phyloP scores from a whole-genome alignment of 2,797 vertebrate genomes.

The Cetoscarus ocellatus region DNA sequence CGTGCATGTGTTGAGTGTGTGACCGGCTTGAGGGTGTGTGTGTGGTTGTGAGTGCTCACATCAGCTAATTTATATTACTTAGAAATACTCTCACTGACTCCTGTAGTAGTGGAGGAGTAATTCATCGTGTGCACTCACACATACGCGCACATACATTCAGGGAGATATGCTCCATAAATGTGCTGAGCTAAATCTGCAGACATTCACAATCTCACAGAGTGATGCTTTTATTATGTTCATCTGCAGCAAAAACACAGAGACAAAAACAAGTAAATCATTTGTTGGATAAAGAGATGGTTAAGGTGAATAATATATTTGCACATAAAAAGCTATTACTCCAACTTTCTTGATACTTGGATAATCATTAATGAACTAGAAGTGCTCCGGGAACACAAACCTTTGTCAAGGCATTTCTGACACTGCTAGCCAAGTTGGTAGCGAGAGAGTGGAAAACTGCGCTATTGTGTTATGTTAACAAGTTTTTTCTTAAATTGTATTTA shows the following conservation, averaged over 20 bases:
- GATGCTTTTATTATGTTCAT: not conserved
- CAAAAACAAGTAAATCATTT: no score
- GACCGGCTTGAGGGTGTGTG: conserved; percentile 9
- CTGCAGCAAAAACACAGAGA: not conserved
- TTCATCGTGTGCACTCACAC: not conserved
- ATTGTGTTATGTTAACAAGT: no score
- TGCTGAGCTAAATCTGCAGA: conserved; percentile 6
- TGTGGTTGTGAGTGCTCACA: conserved; percentile 16
- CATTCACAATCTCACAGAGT: not conserved
- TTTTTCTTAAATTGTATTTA: no score
- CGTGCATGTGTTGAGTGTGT: conserved; percentile 15
- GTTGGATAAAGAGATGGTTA: not conserved
- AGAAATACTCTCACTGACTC: conserved; percentile 25
- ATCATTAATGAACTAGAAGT: no score
- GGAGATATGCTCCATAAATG: not conserved
- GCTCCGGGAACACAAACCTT: no score
- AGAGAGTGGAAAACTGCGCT: no score
- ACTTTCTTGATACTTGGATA: no score
- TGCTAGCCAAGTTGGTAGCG: no score
- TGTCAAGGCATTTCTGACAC: no score
- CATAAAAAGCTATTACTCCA: not conserved
- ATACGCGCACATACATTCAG: not conserved
- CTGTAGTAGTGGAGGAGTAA: conserved; percentile 18
- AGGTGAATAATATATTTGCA: not conserved
- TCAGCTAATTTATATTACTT: conserved; percentile 52